phyloP scores from a whole-genome alignment of 2,113 vertebrate genomes.

The Procavia capensis region DNA sequence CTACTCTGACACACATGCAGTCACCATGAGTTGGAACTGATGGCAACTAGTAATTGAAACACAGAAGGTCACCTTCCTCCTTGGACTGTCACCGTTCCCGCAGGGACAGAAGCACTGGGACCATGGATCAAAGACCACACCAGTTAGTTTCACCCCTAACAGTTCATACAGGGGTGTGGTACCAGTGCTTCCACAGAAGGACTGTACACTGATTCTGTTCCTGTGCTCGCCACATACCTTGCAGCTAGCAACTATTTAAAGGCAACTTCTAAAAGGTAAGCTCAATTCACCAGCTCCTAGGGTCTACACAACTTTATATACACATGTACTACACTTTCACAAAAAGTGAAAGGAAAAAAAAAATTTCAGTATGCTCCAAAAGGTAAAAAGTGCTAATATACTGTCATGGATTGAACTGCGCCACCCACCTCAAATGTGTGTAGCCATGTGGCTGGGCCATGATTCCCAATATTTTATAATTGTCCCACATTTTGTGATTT shows the following conservation, averaged over 20 bases:
- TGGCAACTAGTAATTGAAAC: too few relatives aligned
- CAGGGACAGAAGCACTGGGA: accelerated
- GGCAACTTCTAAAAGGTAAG: not conserved
- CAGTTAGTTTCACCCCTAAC: accelerated
- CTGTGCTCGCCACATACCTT: not conserved
- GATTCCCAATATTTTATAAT: too few relatives aligned
- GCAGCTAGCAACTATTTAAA: not conserved
- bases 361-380: too few relatives aligned
- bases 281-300: too few relatives aligned
- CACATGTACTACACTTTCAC: not conserved
- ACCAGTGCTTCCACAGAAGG: not conserved
- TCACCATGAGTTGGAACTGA: too few relatives aligned
- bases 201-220: not conserved
- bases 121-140: not conserved
- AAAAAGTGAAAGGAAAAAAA: not conserved
- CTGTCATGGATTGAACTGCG: too few relatives aligned
- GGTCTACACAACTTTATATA: not conserved
- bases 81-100: not conserved
- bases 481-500: too few relatives aligned
- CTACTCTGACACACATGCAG: too few relatives aligned
- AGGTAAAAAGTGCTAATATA: not conserved
- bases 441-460: too few relatives aligned
- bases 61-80: not conserved
- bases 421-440: too few relatives aligned
- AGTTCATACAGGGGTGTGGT: too few relatives aligned